phyloP scores from a whole-genome alignment of 1,140 invertebrate genomes.

The Calliphora vicina region DNA sequence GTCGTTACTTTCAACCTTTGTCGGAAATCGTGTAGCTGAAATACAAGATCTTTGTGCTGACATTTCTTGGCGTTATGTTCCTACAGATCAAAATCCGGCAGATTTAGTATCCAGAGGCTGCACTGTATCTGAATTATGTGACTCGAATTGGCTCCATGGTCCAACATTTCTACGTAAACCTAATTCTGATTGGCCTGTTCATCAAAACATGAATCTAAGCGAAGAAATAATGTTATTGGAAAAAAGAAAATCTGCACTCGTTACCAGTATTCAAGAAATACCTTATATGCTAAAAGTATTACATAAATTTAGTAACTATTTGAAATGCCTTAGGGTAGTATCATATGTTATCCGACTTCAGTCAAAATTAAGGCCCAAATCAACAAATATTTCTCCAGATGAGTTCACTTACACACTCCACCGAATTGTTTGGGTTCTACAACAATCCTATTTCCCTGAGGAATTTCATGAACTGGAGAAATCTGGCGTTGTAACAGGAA shows the following conservation, averaged over 20 bases:
- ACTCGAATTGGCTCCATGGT: background rate
- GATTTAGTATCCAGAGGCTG: conserved; percentile 52
- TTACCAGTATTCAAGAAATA: background rate
- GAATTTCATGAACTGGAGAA: too few species aligned
- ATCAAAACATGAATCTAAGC: background rate
- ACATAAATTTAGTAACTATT: background rate
- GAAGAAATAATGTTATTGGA: background rate
- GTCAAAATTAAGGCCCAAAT: too few species aligned
- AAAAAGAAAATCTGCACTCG: background rate
- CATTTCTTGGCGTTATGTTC: conserved; percentile 49
- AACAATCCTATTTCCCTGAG: too few species aligned
- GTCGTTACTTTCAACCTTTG: background rate
- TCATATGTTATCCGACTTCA: background rate
- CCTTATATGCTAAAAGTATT: background rate
- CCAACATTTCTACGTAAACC: background rate
- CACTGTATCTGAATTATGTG: background rate
- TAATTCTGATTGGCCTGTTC: background rate
- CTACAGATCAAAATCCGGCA: conserved; percentile 49
- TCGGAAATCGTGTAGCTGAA: too few species aligned
- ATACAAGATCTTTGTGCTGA: too few species aligned
- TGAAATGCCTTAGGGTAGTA: background rate
- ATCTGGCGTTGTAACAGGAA: background rate
- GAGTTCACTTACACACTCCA: background rate
- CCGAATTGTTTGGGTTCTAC: conserved; percentile 2
- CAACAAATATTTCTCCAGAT: background rate